These are phyloP conservation scores for Polyploca ridens DNA, from an alignment of 2,888 invertebrate species.

Conservation along the genomic window DNA sequence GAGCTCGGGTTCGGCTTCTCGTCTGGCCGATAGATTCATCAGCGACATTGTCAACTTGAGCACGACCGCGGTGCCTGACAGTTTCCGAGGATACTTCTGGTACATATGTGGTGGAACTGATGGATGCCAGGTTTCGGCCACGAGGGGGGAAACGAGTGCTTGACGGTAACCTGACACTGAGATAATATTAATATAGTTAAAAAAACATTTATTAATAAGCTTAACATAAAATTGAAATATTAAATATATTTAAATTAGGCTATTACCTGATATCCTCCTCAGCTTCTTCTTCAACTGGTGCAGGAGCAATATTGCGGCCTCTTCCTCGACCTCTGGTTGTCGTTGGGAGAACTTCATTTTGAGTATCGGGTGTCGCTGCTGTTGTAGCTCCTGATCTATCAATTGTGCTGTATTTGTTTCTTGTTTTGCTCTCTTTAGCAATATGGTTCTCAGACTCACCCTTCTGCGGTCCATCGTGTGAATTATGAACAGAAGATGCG, in stretches of 20 bases:
- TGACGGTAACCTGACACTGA: conserved; percentile 86
- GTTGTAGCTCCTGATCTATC: conserved; percentile 75
- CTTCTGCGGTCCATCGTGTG: conserved; percentile 86
- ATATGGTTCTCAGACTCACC: conserved; percentile 74
- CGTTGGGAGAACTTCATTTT: conserved; percentile 87
- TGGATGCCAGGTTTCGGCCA: conserved; percentile 77
- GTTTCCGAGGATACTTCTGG: conserved; percentile 78
- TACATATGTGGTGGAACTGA: conserved; percentile 78
- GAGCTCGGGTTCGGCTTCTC: conserved; percentile 84
- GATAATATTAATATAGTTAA: conserved; percentile 27
- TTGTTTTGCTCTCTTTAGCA: conserved; percentile 71
- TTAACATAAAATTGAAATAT: too few species aligned
- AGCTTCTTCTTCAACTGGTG: conserved; percentile 80
- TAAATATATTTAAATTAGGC: not conserved
- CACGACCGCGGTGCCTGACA: conserved; percentile 68
- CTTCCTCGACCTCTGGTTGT: conserved; percentile 75
- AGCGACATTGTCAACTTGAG: conserved; percentile 74
- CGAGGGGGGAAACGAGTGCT: conserved; percentile 94
- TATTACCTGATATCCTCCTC: conserved; percentile 77
- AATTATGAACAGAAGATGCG: conserved; percentile 71
- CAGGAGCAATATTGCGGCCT: conserved; percentile 74
- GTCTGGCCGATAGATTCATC: conserved; percentile 79
- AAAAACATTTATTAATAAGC: conserved; percentile 49
- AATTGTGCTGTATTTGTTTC: conserved; percentile 83
- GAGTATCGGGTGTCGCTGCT: conserved; percentile 83